phyloP scores from a whole-genome alignment of 2,113 vertebrate species.

The Heterochromis multidens region DNA sequence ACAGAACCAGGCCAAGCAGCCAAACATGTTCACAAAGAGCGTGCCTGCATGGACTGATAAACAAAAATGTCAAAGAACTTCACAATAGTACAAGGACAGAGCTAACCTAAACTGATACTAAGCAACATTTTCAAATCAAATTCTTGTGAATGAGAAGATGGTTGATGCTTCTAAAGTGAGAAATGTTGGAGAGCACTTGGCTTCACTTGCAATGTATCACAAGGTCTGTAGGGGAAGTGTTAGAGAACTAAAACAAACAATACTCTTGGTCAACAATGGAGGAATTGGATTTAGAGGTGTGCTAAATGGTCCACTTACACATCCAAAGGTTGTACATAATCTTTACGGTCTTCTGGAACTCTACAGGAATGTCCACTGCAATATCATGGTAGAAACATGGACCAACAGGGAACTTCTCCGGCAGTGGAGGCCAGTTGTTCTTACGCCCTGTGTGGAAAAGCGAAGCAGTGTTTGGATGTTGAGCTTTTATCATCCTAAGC shows the following conservation, averaged over 20 bases:
- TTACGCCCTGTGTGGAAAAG: conserved; percentile 82
- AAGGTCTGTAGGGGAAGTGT: neutral
- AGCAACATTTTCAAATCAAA: neutral
- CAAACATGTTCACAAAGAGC: conserved; percentile 96
- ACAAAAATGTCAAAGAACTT: conserved; percentile 28
- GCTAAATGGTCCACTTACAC: conserved; percentile 82
- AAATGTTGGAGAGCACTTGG: neutral
- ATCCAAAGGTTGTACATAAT: conserved; percentile 99
- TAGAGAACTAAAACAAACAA: neutral
- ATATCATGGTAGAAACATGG: conserved; percentile 98
- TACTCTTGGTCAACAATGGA: neutral
- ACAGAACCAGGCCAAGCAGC: conserved; percentile 97
- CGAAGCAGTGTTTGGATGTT: neutral
- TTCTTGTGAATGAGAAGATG: neutral
- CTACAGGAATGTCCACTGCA: conserved; percentile 94
- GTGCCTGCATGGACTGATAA: conserved; percentile 89
- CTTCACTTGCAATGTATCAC: neutral
- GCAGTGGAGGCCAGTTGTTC: conserved; percentile 98
- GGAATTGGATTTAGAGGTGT: neutral
- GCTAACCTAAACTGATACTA: neutral
- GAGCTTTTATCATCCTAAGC: neutral
- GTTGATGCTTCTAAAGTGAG: neutral
- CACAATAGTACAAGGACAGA: neutral
- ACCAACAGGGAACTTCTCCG: conserved; percentile 91
- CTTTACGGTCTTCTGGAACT: conserved; percentile 98